Percentiles rank a stretch among this genome's conserved stretches.
Conservation (phyloP, 2,113 vertebrate genomes). For the Anguilla japonica region DNA sequence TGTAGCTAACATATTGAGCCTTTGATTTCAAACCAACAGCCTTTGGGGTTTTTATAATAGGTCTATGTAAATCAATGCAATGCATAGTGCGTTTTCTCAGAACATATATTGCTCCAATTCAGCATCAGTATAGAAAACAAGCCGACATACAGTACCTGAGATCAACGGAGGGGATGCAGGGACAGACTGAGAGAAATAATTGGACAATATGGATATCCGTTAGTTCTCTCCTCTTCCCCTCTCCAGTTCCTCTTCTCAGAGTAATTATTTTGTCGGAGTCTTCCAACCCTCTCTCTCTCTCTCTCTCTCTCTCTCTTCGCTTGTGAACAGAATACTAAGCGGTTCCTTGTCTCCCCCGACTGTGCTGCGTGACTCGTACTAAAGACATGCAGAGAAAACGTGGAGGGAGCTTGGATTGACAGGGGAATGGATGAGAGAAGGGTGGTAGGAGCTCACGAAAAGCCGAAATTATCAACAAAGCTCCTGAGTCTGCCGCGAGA, state of each 20-base stretch:
- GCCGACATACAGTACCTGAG: conserved; percentile 25
- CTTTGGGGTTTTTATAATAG: neutral
- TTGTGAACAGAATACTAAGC: conserved; percentile 78
- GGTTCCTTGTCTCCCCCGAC: conserved; percentile 53
- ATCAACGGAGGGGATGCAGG: conserved; percentile 16
- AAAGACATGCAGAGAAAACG: conserved; percentile 61
- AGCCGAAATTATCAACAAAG: neutral
- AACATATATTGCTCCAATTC: neutral
- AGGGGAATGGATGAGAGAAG: conserved; percentile 20
- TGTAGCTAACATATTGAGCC: neutral
- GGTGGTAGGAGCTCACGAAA: neutral
- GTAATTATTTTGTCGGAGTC: conserved; percentile 21
- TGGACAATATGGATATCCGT: conserved; percentile 20
- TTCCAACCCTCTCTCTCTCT: conserved; percentile 24
- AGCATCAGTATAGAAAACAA: conserved; percentile 10
- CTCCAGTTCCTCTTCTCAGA: conserved; percentile 24
- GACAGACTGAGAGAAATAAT: conserved; percentile 29
- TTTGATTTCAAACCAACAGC: neutral
- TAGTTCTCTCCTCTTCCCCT: conserved; percentile 24
- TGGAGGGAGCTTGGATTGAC: conserved; percentile 17
- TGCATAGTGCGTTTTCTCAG: neutral
- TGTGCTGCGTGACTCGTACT: conserved; percentile 57
- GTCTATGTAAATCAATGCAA: conserved; percentile 7
- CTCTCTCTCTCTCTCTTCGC: conserved; percentile 45
- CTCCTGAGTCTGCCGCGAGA: conserved; percentile 12